Evolutionary conservation across 2,797 vertebrate species (phyloP), one percentile per base, ranked within the genome.

Genomic region (Eulemur rubriventer): DNA sequence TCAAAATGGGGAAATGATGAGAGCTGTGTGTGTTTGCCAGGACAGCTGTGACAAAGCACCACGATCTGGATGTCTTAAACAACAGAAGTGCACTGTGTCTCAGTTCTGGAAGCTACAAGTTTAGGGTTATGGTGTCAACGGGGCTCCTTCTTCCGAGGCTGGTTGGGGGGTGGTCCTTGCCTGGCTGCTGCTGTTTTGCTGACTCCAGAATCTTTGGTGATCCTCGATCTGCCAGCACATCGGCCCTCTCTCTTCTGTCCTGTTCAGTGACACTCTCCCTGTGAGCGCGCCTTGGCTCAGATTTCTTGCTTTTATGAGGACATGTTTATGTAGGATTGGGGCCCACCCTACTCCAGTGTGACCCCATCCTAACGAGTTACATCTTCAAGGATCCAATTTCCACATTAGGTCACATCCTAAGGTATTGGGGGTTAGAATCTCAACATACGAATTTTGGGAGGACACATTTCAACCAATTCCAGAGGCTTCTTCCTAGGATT

Each of bases 271-370:
- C 3, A 0, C 43, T 55, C 55, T 28, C 4, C 65, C 14, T 28
- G 2, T 17, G 8, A 2, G 9, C 1, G 0, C 2, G 13, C 7
- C 38, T n/a, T 16, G 30, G 30, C 41, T 28, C 28, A 16, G 7
- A 6, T 59, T 38, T 33, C 14, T 38, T 14, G 28, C 9, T 63
- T 43, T 22, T 2, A 2, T 24, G 28, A n/a, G 61, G 24, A 30
- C 6, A 1, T 24, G 9, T 7, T 18, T 1, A 0, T 1, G 1
- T 0, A 1, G 35, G 33, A 28, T 22, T 26, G 9, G 6, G 67
- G 22, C 3, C 26, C 17, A 1, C 2, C 13, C 7, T 3, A 18
- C 14, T n/a, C 13, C 9, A 7, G 0, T 2, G 12, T 8, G 83
- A 26, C 1, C 16, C 17, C 8, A 2, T 22, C 63, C 33, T 50